Percentiles rank a stretch among this genome's conserved stretches.
Conservation (phyloP, 2,797 vertebrate species). For the Brotula barbata region DNA sequence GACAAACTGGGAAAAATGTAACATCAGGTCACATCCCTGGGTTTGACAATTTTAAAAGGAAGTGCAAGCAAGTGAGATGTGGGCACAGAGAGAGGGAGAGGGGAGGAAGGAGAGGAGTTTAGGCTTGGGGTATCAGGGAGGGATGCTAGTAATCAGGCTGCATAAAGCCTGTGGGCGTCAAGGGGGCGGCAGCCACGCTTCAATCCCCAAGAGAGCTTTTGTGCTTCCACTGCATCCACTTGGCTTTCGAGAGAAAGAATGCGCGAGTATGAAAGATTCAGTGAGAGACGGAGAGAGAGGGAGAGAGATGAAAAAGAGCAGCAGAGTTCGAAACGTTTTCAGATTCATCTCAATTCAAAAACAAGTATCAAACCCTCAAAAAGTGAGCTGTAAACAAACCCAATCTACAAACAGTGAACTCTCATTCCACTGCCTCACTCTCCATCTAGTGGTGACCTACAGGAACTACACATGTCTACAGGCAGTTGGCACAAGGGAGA, state of each 20-base stretch:
- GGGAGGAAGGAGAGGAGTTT: slow-evolving; percentile 2
- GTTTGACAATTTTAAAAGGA: too few species aligned
- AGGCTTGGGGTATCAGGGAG: slow-evolving; percentile 5
- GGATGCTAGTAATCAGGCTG: slow-evolving; percentile 27
- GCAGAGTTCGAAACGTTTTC: not conserved
- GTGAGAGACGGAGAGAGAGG: not conserved
- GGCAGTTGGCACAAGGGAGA: not conserved
- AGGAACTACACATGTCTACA: slow-evolving; percentile 38
- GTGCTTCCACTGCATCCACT: slow-evolving; percentile 41
- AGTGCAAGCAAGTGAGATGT: too few species aligned
- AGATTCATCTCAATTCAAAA: slow-evolving; percentile 3
- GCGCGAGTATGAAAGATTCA: not conserved
- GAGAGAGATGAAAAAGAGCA: slow-evolving; percentile 15
- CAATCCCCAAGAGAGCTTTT: slow-evolving; percentile 60
- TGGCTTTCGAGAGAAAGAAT: too few species aligned
- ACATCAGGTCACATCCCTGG: not conserved
- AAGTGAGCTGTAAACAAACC: not conserved
- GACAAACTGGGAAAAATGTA: not conserved
- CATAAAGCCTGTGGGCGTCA: slow-evolving; percentile 14
- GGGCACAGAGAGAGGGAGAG: not conserved
- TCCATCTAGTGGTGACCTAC: slow-evolving; percentile 74
- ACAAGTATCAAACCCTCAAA: too few species aligned
- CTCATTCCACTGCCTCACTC: slow-evolving; percentile 61
- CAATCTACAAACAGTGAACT: not conserved
- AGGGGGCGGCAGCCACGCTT: slow-evolving; percentile 51